A percentile compares a stretch with the other conserved stretches of the same genome.
These are phyloP conservation scores for Nomada fucata DNA, from an alignment of 2,888 invertebrate genomes.

Conservation along the genomic window DNA sequence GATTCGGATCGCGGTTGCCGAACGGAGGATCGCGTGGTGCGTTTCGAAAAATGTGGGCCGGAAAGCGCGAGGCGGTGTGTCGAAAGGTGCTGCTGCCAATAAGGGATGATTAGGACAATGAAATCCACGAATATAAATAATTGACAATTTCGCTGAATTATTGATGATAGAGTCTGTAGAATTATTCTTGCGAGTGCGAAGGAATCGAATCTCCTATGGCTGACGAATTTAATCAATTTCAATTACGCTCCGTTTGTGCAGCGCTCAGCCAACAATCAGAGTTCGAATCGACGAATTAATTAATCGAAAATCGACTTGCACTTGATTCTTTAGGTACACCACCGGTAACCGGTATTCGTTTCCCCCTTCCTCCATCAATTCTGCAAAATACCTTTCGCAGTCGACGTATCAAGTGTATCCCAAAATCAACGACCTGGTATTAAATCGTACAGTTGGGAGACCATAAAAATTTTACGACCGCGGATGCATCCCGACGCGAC, in stretches of 20 bases:
- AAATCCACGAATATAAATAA: too few relatives aligned
- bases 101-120: too few relatives aligned
- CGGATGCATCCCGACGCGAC: constrained; percentile 1
- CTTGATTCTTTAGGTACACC: background rate
- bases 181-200: too few relatives aligned
- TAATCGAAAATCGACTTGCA: background rate
- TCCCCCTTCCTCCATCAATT: background rate
- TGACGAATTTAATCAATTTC: too few relatives aligned
- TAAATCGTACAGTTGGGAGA: background rate
- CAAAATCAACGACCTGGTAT: constrained; percentile 5
- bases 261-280: too few relatives aligned
- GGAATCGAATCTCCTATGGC: too few relatives aligned
- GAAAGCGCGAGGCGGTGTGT: background rate
- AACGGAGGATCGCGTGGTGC: background rate
- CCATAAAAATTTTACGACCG: constrained; percentile 34
- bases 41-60: background rate
- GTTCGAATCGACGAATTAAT: too few relatives aligned
- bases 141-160: too few relatives aligned
- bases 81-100: too few relatives aligned
- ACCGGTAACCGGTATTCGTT: too few relatives aligned
- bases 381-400: background rate
- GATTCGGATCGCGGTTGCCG: constrained; percentile 6
- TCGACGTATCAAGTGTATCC: constrained; percentile 9
- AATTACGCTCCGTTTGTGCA: too few relatives aligned
- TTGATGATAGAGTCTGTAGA: too few relatives aligned